Base-by-base conservation (phyloP, 2,888 invertebrate species). In the Acanthopleura granulata region DNA sequence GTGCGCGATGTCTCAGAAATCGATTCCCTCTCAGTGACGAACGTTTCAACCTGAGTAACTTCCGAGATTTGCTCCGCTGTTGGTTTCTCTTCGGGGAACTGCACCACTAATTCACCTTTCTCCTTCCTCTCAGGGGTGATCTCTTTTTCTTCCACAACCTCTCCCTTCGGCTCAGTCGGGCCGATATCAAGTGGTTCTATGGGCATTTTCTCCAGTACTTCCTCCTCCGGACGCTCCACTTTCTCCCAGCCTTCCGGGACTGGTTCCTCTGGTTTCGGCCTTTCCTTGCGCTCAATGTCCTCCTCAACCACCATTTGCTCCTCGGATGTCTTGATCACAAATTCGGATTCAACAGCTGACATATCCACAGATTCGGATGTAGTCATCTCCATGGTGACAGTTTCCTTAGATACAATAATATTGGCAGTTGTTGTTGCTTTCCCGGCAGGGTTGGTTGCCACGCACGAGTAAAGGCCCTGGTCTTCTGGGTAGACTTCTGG, bases 401-500 rank as follows among this genome's bases (percentile, higher is more conserved):
- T 27, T 29, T 70, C 49, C 22, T 40, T 15, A 81, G 82, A 74
- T n/a, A 89, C 87, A 49, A 79, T 81, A 27, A 89, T 79, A 75
- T 84, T 85, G 74, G 91, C 90, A 30, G 91, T 87, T 3, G 91
- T 90, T 62, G 98, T 96, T 57, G 98, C 98, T 92, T 97, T 97
- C 77, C 99, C 99, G 87, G 96, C 97, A 88, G 96, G 89, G 78
- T 91, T 92, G 73, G 86, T 88, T 27, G 97, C 96, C 50, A 97
- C 94, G 89, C 98, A 98, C 90, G 96, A 97, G 92, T 88, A 89
- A 76, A 87, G 84, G 9, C 90, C 90, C 73, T 87, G 87, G 73
- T 90, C 90, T 75, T 90, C 90, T 14, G 90, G 90, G 84, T 90
- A 88, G 25, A 89, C 89, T 77, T 90, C 90, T 18, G 89, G 88